Evolutionary conservation across 2,797 vertebrate species (phyloP), one percentile per base, ranked within the genome.

Genomic region (Eutrigla gurnardus): DNA sequence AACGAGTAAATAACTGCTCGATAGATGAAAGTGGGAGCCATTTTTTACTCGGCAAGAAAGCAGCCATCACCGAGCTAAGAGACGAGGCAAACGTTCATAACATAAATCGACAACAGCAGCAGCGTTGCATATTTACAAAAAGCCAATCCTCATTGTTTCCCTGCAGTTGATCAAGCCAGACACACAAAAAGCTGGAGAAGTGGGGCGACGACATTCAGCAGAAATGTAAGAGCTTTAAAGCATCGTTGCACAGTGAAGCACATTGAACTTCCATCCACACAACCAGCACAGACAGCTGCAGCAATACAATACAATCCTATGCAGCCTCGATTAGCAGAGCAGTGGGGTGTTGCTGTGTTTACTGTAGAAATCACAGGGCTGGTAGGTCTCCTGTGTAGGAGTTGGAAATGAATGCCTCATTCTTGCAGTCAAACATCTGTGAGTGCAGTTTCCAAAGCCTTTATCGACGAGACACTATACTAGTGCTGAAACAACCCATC

Each of bases 1-100:
- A 79, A 45, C 61, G 60, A 25, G 80, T 81, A 84, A 84, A 89
- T 71, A 83, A 75, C 52, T 0, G 3, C 73, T 66, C 0, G 0
- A 53, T 18, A 43, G 61, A 82, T 64, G 11, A 78, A 81, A 75
- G 71, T 1, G 1, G 17, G 37, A 75, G 64, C 39, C 39, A 25
- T 6, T 68, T 60, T 25, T 32, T 35, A 13, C 50, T 37, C 14
- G 35, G 33, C 0, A 0, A 72, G 35, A 64, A 50, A 43, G 36
- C 55, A 66, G 33, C 45, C 7, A 13, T 33, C 58, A 13, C 5
- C 15, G 15, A 32, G 58, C 18, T 0, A 40, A n/a, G 37, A 73
- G 15, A 65, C 15, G 2, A 66, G 55, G 54, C 37, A 62, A 40
- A 5, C 18, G 15, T 14, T 6, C 42, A 52, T 25, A 32, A 68